A percentile compares a stretch with the other conserved stretches of the same genome.
phyloP scores from a whole-genome alignment of 2,888 invertebrate genomes.

The Cacoxenus indagator region DNA sequence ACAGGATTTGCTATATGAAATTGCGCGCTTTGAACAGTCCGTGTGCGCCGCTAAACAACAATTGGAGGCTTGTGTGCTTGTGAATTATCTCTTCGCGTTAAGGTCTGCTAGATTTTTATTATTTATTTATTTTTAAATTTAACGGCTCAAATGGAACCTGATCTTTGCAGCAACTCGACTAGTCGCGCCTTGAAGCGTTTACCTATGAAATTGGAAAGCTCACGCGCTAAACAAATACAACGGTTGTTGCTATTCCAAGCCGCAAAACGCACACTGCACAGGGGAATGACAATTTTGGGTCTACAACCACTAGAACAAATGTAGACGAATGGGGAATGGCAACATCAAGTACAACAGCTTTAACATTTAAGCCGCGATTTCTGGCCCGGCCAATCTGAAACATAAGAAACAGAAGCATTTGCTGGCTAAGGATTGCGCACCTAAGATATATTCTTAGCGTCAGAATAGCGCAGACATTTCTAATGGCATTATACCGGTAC shows the following conservation, averaged over 20 bases:
- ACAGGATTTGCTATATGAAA: conserved; percentile 76
- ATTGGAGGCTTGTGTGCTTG: conserved; percentile 85
- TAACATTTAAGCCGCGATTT: too few relatives aligned
- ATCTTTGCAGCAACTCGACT: conserved; percentile 78
- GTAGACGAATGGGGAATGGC: conserved; percentile 75
- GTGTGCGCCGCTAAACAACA: conserved; percentile 77
- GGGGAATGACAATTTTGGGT: conserved; percentile 85
- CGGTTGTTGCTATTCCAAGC: conserved; percentile 82
- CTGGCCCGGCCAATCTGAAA: too few relatives aligned
- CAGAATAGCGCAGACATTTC: too few relatives aligned
- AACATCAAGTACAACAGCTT: too few relatives aligned
- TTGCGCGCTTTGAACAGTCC: conserved; percentile 84
- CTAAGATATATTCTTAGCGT: too few relatives aligned
- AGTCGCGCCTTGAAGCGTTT: conserved; percentile 82
- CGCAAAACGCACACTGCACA: conserved; percentile 78
- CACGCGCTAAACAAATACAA: conserved; percentile 78
- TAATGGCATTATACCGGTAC: too few relatives aligned
- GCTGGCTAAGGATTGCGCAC: too few relatives aligned
- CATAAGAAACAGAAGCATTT: not conserved
- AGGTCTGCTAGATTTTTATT: conserved; percentile 72
- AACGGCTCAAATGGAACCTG: conserved; percentile 37
- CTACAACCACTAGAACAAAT: conserved; percentile 85
- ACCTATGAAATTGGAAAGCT: conserved; percentile 79
- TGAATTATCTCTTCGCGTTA: conserved; percentile 83
- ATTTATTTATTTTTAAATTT: too few relatives aligned